A percentile compares a stretch with the other conserved stretches of the same genome.
phyloP scores from a whole-genome alignment of 2,113 vertebrate genomes.

The Ibidorhyncha struthersii region DNA sequence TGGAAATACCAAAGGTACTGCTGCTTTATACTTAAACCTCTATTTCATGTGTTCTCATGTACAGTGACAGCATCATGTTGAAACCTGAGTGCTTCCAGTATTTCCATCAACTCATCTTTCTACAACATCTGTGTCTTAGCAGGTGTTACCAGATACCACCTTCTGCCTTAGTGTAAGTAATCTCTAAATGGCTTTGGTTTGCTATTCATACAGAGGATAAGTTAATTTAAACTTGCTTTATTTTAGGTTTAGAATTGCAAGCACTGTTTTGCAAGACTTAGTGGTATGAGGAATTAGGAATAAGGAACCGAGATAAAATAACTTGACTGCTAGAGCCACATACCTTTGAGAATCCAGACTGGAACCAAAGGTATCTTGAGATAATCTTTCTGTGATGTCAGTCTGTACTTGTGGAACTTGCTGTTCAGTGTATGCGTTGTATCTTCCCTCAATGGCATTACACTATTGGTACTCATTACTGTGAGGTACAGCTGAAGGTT shows the following conservation, averaged over 20 bases:
- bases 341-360: background rate
- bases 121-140: slow-evolving; percentile 87
- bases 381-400: background rate
- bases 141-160: slow-evolving; percentile 93
- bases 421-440: fast-evolving
- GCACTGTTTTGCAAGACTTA: background rate
- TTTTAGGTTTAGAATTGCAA: background rate
- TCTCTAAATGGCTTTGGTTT: background rate
- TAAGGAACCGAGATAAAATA: background rate
- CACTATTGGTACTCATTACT: background rate
- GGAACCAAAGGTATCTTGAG: background rate
- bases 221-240: background rate
- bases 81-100: slow-evolving; percentile 84
- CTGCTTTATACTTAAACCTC: background rate
- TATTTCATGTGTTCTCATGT: background rate
- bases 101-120: slow-evolving; percentile 77
- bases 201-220: background rate
- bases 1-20: background rate
- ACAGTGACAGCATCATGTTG: slow-evolving; percentile 90
- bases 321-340: background rate
- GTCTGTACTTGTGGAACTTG: background rate
- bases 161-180: slow-evolving; percentile 82
- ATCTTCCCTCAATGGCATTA: background rate
- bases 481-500: background rate
- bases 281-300: background rate